Base-by-base conservation (phyloP, 2,888 invertebrate species). In the Caenorhabditis sinica region DNA sequence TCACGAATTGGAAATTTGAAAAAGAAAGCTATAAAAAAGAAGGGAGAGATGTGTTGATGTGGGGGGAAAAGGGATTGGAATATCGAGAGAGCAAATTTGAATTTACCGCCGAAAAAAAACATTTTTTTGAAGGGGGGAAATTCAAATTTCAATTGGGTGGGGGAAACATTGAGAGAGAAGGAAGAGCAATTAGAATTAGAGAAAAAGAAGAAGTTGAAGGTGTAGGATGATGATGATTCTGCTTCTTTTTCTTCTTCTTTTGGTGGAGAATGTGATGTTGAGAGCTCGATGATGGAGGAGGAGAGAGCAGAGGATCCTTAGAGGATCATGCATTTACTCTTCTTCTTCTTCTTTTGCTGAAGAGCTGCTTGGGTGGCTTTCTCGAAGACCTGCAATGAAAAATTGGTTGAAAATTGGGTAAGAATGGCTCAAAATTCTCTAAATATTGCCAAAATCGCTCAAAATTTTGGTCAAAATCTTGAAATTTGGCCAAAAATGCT, bases 351-450 rank as follows among this genome's bases (percentile, higher is more conserved):
- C 90, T 94, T 94, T 90, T 97, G 97, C 95, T 97, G 97, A 94
- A 98, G 95, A 92, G 98, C 98, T 93, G 98, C 98, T 93, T 97
- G 95, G 89, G 98, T 97, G 93, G 98, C 98, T 92, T 97, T 98
- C 95, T 98, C 98, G 94, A 99, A 99, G 90, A 99, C 98, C 95
- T 98, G 74, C 2, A 83, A 69, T n/a, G 49, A 40, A 49, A 43
- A 15, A 33, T 20, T 5, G 49, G 17, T 28, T 51, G 49, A 30
- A n/a, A 33, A n/a, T 8, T 71, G 20, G 23, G 28, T 11, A 5
- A 15, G 5, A 30, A 33, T 33, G 33, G 8, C 8, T 4, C 4
- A 33, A 33, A 33, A 33, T 6, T 8, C 33, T 8, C 5, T 33
- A 4, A 8, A 33, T 6, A 6, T 33, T 8, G 33, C 8, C 33